These are phyloP conservation scores for Prionailurus bengalensis DNA, from an alignment of 2,113 vertebrate species.

Conservation along the genomic window DNA sequence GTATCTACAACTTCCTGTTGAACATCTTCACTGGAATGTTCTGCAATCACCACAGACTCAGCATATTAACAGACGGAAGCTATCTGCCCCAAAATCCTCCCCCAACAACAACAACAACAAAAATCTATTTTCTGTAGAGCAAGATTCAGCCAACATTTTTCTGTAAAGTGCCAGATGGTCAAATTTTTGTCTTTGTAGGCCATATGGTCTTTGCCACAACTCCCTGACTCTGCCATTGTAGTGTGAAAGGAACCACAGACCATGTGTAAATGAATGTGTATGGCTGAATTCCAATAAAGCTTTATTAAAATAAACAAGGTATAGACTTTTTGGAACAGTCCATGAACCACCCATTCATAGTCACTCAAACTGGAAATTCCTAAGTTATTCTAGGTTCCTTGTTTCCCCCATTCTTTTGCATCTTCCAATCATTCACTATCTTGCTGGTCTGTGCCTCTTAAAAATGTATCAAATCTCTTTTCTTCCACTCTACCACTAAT, in stretches of 20 bases:
- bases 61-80: background rate
- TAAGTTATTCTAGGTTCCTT: background rate
- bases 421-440: background rate
- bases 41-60: background rate
- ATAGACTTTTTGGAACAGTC: background rate
- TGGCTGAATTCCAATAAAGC: constrained; percentile 31
- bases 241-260: background rate
- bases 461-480: background rate
- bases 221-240: background rate
- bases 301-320: constrained; percentile 33
- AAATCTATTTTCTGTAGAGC: background rate
- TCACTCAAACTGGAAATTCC: background rate
- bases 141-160: constrained; percentile 2
- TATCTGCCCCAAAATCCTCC: background rate
- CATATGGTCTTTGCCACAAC: constrained; percentile 24
- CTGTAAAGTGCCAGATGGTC: background rate
- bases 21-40: constrained; percentile 36
- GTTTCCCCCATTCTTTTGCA: background rate
- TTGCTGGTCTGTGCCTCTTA: background rate
- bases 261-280: background rate
- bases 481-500: background rate
- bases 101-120: background rate
- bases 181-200: background rate
- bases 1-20: background rate
- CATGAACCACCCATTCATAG: background rate